These are phyloP conservation scores for Argyresthia goedartella DNA, from an alignment of 2,888 invertebrate species.

Conservation along the genomic window DNA sequence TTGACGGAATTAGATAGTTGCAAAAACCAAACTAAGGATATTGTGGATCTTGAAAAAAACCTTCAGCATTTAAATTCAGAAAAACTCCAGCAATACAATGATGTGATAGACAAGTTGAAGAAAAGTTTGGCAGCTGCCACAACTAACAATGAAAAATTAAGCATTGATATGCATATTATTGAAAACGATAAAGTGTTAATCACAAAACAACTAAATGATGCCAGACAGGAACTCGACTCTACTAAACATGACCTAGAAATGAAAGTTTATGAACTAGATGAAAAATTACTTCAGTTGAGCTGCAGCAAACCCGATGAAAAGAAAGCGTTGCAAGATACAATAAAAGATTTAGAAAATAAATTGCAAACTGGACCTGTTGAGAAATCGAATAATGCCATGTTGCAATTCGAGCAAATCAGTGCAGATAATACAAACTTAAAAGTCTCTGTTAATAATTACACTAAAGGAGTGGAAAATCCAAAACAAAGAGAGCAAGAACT, in stretches of 20 bases:
- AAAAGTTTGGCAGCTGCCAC: constrained; percentile 38
- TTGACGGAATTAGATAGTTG: constrained; percentile 48
- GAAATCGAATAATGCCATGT: constrained; percentile 22
- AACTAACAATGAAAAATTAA: constrained; percentile 57
- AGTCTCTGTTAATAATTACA: constrained; percentile 5
- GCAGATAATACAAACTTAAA: constrained; percentile 6
- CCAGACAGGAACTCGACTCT: constrained; percentile 21
- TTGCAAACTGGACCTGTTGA: constrained; percentile 26
- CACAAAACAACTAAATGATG: constrained; percentile 51
- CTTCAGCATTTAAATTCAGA: constrained; percentile 31
- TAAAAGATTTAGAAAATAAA: constrained; percentile 16
- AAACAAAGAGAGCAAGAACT: background rate
- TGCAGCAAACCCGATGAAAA: too few relatives aligned
- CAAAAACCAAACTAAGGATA: constrained; percentile 55
- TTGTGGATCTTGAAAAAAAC: constrained; percentile 58
- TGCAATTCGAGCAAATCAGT: background rate
- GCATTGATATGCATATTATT: constrained; percentile 62
- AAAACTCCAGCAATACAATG: constrained; percentile 32
- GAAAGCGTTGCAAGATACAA: too few relatives aligned
- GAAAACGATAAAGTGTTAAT: constrained; percentile 64
- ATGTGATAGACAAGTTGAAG: constrained; percentile 53
- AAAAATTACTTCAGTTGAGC: too few relatives aligned
- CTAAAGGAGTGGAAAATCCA: background rate
- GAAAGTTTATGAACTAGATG: too few relatives aligned
- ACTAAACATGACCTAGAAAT: too few relatives aligned